Evolutionary conservation across 2,113 vertebrate genomes (phyloP).

Genomic region (Rhabdornis inornatus): DNA sequence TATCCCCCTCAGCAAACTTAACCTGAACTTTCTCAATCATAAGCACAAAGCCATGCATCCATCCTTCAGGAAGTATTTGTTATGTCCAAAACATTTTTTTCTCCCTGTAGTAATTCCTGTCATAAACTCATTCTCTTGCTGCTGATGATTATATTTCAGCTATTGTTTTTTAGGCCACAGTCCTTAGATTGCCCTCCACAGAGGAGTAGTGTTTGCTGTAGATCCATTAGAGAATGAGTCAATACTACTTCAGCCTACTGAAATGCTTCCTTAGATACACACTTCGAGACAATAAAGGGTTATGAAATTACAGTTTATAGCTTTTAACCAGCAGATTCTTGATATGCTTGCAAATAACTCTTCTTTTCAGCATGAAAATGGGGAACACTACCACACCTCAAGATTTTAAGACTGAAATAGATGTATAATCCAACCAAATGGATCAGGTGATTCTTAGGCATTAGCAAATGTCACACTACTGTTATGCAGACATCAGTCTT

Average conservation of each 20-base stretch:
- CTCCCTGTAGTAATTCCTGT: neutral
- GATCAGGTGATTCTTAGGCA: neutral
- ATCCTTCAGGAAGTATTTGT: neutral
- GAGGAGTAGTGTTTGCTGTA: neutral
- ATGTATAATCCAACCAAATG: neutral
- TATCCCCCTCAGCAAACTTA: neutral
- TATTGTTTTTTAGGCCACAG: neutral
- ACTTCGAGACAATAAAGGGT: neutral
- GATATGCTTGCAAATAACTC: neutral
- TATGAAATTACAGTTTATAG: neutral
- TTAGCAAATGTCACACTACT: neutral
- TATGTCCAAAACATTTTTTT: neutral
- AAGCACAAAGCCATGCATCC: neutral
- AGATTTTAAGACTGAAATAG: neutral
- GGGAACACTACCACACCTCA: neutral
- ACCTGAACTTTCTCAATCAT: slow-evolving; percentile 1
- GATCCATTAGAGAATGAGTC: neutral
- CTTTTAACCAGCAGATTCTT: neutral
- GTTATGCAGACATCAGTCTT: neutral
- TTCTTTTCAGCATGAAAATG: neutral
- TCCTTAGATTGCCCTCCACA: neutral
- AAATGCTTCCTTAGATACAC: neutral
- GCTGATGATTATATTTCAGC: neutral
- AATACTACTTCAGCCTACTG: neutral
- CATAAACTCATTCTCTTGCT: neutral